Evolutionary conservation across 2,797 vertebrate species (phyloP), one percentile per base, ranked within the genome.

Genomic region (Pangasius krempfi): DNA sequence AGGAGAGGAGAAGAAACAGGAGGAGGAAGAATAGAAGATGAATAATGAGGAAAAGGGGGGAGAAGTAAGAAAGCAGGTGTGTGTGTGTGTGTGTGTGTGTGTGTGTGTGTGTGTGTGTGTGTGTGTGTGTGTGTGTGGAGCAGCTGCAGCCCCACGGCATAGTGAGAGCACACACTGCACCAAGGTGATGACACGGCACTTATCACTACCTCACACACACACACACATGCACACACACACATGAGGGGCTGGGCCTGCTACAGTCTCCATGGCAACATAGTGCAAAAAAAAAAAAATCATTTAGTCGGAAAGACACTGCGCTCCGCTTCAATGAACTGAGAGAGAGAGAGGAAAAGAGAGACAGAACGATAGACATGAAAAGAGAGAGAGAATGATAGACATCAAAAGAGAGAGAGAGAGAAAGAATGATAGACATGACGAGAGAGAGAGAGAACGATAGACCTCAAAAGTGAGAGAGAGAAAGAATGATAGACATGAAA

Each of bases 261-360:
- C 90, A 92, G 95, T 96, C 95, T 95, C 96, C 96, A 96, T 96
- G 94, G 95, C 94, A 96, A 96, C 95, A 87, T 95, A 79, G 91
- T 93, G 95, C 91, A 92, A 95, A 82, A 82, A 76, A 50, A 50
- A 95, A 94, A 95, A 94, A 95, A 94, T 95, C 88, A 95, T 95
- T 95, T 96, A 94, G 94, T 94, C 90, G 92, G 94, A 96, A 96
- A 96, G 95, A 95, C 94, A 94, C 95, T 95, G 95, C 94, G 94
- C 93, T 95, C 94, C 94, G 94, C 95, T 94, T 96, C 94, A 96
- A 91, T 95, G 95, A 96, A 93, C 94, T 94, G 95, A 94, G 92
- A 95, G 94, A 95, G 93, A 52, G 86, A 33, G 82, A 76, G 47
- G 68, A 75, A 30, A 20, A 81, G 62, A 64, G 62, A 84, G 79